A percentile compares a stretch with the other conserved stretches of the same genome.
These are phyloP conservation scores for Cryptotis parvus DNA, from an alignment of 2,113 vertebrate species.

Conservation along the genomic window DNA sequence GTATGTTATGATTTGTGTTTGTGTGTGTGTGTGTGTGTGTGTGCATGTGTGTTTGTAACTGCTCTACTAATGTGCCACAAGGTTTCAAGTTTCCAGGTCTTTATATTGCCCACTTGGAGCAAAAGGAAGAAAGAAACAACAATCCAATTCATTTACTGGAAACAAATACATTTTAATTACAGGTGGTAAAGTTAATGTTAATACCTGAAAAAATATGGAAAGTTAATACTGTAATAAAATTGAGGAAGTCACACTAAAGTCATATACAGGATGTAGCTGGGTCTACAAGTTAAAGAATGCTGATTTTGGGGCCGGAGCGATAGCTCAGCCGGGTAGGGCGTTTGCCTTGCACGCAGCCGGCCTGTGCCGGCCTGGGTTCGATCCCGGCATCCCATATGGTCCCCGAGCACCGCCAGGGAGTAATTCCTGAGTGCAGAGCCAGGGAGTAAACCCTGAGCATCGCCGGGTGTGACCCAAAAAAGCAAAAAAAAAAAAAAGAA, in stretches of 20 bases:
- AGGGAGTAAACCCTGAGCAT: too few relatives aligned
- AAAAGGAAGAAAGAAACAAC: background rate
- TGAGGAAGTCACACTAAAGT: background rate
- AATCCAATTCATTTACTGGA: constrained; percentile 24
- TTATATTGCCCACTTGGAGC: background rate
- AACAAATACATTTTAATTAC: background rate
- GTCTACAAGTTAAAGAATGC: background rate
- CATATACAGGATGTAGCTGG: background rate
- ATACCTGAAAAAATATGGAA: background rate
- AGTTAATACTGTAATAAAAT: too few relatives aligned
- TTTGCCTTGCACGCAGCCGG: too few relatives aligned
- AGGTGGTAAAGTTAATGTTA: background rate
- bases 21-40: background rate
- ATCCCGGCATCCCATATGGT: too few relatives aligned
- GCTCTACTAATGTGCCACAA: background rate
- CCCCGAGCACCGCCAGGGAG: too few relatives aligned
- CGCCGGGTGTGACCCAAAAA: too few relatives aligned
- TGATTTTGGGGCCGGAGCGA: too few relatives aligned
- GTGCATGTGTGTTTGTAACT: background rate
- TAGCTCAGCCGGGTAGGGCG: too few relatives aligned
- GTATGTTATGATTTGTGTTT: background rate
- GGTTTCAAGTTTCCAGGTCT: background rate
- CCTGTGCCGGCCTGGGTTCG: too few relatives aligned
- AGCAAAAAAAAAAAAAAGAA: too few relatives aligned
- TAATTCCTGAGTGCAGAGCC: too few relatives aligned